Base-by-base conservation (phyloP, 2,797 vertebrate species). In the Podarcis siculus region DNA sequence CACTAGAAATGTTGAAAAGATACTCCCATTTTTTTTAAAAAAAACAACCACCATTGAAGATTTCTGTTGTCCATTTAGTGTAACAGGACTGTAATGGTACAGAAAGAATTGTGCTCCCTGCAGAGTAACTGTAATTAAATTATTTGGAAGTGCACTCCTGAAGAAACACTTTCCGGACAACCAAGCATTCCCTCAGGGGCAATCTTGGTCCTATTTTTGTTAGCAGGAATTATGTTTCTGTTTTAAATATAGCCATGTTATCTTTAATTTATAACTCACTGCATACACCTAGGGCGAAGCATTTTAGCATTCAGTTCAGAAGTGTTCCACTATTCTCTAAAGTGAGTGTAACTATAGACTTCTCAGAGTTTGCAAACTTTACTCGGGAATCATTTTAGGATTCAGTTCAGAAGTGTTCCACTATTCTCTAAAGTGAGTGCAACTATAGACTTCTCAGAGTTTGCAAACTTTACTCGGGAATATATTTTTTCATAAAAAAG, bases 201-300 rank as follows among this genome's bases (percentile, higher is more conserved):
- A 79, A 42, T 32, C 79, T 25, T 32, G 35, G 55, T 30, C 79
- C 35, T 69, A 64, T 81, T 87, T 83, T 73, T 87, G 55, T 64
- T 55, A 61, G 37, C 69, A 73, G 27, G 35, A 81, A 73, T 61
- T 81, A 10, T 32, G n/a, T 42, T 42, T 73, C 8, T 58, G 45
- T 80, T 86, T 86, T 80, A 87, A 87, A 73, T 81, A 81, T 73
- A 87, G 32, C n/a, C 30, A 78, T 45, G 37, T 79, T 73, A 87
- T 80, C 35, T 80, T 80, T 69, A 79, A 79, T 79, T 37, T 79
- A 81, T 81, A 39, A 58, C 73, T 81, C 67, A 61, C 67, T 55
- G 45, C 61, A 58, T 8, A n/a, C 25, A 73, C 35, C 32, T 27
- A 61, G 32, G 25, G 42, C 42, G 61, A 66, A 87, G 12, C n/a